These are phyloP conservation scores for Spinus pinus DNA, from an alignment of 2,797 vertebrate genomes.

Conservation along the genomic window DNA sequence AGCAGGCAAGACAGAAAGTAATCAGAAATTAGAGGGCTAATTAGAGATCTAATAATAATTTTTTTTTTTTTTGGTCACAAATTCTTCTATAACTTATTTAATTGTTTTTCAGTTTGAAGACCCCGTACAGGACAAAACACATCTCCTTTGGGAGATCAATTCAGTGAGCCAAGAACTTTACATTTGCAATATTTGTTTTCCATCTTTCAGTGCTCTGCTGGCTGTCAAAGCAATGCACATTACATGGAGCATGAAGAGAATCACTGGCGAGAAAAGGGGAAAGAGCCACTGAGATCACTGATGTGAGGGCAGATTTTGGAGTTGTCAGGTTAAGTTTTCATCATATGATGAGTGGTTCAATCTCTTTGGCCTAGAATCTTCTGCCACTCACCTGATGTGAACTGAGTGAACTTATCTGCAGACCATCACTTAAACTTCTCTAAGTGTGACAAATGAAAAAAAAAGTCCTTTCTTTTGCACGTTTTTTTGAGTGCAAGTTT, in stretches of 20 bases:
- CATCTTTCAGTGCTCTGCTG: background rate
- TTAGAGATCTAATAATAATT: background rate
- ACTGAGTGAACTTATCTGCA: background rate
- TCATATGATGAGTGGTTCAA: background rate
- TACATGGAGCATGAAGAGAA: constrained; percentile 14
- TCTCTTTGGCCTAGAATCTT: background rate
- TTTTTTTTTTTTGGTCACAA: background rate
- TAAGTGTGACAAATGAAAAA: background rate
- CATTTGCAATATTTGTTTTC: background rate
- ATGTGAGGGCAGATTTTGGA: background rate
- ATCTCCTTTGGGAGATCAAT: background rate
- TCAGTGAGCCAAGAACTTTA: background rate
- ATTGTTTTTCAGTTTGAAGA: background rate
- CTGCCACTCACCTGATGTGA: constrained; percentile 4
- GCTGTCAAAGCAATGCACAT: constrained; percentile 35
- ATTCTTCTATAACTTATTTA: background rate
- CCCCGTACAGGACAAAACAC: background rate
- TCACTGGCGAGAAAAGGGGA: constrained; percentile 8
- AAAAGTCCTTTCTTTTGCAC: background rate
- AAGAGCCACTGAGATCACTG: constrained; percentile 12
- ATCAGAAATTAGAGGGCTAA: background rate
- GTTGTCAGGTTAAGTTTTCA: constrained; percentile 46
- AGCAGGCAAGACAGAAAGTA: background rate
- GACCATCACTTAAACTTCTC: background rate
- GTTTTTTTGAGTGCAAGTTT: background rate